Evolutionary conservation across 2,888 invertebrate species (phyloP), one percentile per base, ranked within the genome.

Genomic region (Sarcophaga variegata): DNA sequence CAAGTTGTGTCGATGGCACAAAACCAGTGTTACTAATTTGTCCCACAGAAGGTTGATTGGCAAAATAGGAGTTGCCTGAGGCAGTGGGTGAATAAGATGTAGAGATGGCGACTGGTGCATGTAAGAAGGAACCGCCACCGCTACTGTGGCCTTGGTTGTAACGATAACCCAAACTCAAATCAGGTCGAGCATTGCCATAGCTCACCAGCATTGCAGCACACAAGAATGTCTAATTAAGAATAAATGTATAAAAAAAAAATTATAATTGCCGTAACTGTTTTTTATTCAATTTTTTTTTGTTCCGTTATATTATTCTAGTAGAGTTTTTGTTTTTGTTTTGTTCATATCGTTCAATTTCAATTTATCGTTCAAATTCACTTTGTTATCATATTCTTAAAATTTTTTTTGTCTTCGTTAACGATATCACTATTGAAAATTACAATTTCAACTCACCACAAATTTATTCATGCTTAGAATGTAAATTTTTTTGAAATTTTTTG

Each of bases 151-250:
- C 89, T 12, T 78, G 91, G 69, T 91, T 89, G 66, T 92, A 92
- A 47, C 87, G 89, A 82, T 92, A 92, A 49, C 92, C 90, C 79
- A 92, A 84, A 37, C 91, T 91, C 66, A 92, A 89, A 88, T 93
- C 93, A 49, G 93, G 91, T 71, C 91, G 90, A 6, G 91, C 92
- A 75, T 64, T 77, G 70, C 37, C 62, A 66, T 69, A 79, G 63
- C 77, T 90, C 49, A 76, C 22, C 62, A 88, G 59, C 25, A 84
- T 27, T 12, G 69, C 89, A 76, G 90, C 88, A 87, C 89, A 90
- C 86, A 89, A 89, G 83, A 92, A 76, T 25, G 90, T 86, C 92
- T 92, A 76, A 14, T 54, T 76, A 49, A n/a, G 17, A 63, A 60
- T 37, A 37, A 37, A 37, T 37, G 2, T 37, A 37, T 10, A 37